Conservation (phyloP, 2,797 vertebrate species). For the Hippopotamyrus pictus region DNA sequence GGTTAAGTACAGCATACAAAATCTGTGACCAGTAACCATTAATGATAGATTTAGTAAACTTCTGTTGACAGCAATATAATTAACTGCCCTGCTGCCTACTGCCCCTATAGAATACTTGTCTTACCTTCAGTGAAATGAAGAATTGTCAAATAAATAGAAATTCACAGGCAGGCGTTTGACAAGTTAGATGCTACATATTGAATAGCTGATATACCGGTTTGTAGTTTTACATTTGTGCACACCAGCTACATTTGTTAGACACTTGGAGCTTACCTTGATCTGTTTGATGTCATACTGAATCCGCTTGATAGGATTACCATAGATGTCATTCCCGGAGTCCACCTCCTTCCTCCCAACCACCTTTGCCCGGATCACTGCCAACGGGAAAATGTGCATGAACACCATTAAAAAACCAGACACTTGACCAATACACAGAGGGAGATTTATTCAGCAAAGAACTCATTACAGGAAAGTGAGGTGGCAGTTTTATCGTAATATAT, state of each 20-base stretch:
- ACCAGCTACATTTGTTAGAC: not conserved
- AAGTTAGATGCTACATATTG: not conserved
- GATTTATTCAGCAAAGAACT: not conserved
- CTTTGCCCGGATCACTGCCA: constrained; percentile 87
- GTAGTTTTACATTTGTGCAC: not conserved
- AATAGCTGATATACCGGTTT: not conserved
- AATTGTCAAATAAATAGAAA: not conserved
- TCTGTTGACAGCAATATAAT: not conserved
- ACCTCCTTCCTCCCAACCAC: constrained; percentile 82
- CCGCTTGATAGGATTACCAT: constrained; percentile 95
- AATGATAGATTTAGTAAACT: not conserved
- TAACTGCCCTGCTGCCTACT: not conserved
- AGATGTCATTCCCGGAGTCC: constrained; percentile 85
- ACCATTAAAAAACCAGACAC: not conserved
- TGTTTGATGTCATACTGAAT: constrained; percentile 96
- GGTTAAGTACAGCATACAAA: not conserved
- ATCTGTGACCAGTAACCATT: not conserved
- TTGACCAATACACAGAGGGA: not conserved
- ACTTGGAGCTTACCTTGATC: constrained; percentile 73
- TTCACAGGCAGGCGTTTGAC: not conserved
- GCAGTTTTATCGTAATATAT: not conserved
- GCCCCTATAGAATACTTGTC: not conserved
- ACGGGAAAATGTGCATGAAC: not conserved
- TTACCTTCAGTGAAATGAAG: not conserved
- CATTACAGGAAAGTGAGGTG: not conserved